Evolutionary conservation across 1,140 invertebrate genomes (phyloP).

Genomic region (Nebria ingens): DNA sequence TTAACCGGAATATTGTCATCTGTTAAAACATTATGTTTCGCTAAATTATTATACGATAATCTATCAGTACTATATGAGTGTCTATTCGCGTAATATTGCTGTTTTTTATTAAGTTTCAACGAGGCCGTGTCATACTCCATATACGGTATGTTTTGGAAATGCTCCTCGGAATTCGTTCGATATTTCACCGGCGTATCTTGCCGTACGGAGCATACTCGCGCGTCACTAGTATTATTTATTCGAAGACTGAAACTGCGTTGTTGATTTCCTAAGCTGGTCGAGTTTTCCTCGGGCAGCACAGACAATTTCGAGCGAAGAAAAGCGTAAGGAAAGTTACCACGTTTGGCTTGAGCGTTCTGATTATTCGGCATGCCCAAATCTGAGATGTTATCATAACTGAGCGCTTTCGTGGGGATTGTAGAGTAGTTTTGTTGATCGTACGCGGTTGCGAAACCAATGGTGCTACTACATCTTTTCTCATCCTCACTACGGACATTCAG

Average conservation of each 20-base stretch:
- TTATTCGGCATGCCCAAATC: constrained; percentile 33
- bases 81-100: neutral
- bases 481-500: constrained; percentile 20
- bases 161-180: neutral
- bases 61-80: neutral
- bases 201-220: neutral
- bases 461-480: constrained; percentile 20
- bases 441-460: constrained; percentile 25
- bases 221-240: constrained; percentile 8
- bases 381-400: constrained; percentile 52
- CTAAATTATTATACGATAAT: constrained; percentile 4
- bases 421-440: constrained; percentile 31
- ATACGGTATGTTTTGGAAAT: neutral
- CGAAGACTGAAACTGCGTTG: constrained; percentile 24
- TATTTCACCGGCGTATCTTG: neutral
- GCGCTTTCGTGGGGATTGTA: constrained; percentile 43
- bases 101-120: neutral
- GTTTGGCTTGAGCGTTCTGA: constrained; percentile 37
- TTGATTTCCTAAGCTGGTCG: constrained; percentile 42
- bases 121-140: neutral
- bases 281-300: constrained; percentile 60
- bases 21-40: constrained; percentile 2
- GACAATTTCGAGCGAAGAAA: constrained; percentile 64
- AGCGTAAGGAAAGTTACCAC: constrained; percentile 64
- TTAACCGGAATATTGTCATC: neutral